Evolutionary conservation across 2,797 vertebrate species (phyloP).

Genomic region (Leptodactylus fallax): DNA sequence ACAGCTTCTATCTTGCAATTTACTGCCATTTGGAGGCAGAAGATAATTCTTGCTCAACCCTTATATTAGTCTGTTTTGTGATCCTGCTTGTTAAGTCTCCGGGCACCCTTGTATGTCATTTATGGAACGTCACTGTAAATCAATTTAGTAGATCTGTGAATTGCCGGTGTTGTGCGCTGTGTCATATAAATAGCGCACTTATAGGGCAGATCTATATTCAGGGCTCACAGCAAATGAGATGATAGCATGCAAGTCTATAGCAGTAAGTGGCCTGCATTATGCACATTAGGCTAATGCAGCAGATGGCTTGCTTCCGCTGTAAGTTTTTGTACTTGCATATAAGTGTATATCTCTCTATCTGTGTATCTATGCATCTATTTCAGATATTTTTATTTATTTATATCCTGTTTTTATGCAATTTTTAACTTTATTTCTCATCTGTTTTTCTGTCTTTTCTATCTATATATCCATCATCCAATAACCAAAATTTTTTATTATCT

Average conservation of each 20-base stretch:
- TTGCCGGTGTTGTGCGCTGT: neutral
- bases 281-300: neutral
- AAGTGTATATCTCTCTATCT: too few relatives aligned
- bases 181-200: neutral
- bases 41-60: slow-evolving; percentile 65
- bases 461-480: too few relatives aligned
- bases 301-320: neutral
- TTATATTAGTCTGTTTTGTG: slow-evolving; percentile 26
- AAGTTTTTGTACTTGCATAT: too few relatives aligned
- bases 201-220: neutral
- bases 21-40: slow-evolving; percentile 66
- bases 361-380: too few relatives aligned
- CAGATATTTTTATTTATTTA: too few relatives aligned
- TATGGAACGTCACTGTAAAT: neutral
- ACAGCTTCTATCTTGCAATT: slow-evolving; percentile 68
- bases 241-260: neutral
- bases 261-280: neutral
- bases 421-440: too few relatives aligned
- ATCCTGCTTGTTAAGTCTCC: slow-evolving; percentile 9
- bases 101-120: neutral
- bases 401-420: too few relatives aligned
- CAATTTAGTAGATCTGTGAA: slow-evolving; percentile 6
- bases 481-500: too few relatives aligned
- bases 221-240: neutral
- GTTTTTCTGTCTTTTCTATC: too few relatives aligned